Percentiles rank a stretch among this genome's conserved stretches.
Conservation (phyloP, 2,888 invertebrate species). For the Ceriagrion tenellum region DNA sequence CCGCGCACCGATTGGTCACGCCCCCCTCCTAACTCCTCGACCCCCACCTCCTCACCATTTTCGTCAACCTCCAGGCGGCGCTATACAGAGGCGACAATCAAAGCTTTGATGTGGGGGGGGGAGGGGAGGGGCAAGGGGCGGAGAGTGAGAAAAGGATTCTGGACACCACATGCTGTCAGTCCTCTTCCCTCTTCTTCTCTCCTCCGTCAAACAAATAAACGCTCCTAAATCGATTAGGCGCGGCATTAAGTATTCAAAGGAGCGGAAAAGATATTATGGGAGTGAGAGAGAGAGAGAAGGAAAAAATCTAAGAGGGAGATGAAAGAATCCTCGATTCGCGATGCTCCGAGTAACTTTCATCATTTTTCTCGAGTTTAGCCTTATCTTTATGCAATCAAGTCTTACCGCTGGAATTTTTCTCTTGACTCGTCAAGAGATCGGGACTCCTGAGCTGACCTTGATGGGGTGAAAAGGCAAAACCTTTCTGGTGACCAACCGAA, state of each 20-base stretch:
- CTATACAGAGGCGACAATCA: neutral
- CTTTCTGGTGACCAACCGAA: too few relatives aligned
- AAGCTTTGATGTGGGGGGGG: neutral
- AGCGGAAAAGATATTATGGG: neutral
- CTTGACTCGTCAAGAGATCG: too few relatives aligned
- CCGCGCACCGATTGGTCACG: neutral
- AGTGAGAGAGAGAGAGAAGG: too few relatives aligned
- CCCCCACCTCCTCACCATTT: neutral
- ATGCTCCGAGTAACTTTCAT: too few relatives aligned
- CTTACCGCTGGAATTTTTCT: too few relatives aligned
- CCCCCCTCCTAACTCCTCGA: neutral
- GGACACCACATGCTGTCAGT: conserved; percentile 22
- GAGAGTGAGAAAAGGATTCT: neutral
- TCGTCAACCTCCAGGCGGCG: neutral
- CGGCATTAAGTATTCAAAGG: neutral
- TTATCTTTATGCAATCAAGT: too few relatives aligned
- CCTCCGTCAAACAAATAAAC: conserved; percentile 1
- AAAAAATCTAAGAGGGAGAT: too few relatives aligned
- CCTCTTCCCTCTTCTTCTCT: neutral
- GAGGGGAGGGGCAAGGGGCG: neutral
- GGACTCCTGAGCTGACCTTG: too few relatives aligned
- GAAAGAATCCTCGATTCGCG: too few relatives aligned
- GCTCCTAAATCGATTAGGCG: neutral
- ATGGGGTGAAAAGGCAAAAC: too few relatives aligned
- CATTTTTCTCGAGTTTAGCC: too few relatives aligned